A percentile compares a stretch with the other conserved stretches of the same genome.
Evolutionary conservation across 2,888 invertebrate species (phyloP).

Genomic region (Sphecodes monilicornis): DNA sequence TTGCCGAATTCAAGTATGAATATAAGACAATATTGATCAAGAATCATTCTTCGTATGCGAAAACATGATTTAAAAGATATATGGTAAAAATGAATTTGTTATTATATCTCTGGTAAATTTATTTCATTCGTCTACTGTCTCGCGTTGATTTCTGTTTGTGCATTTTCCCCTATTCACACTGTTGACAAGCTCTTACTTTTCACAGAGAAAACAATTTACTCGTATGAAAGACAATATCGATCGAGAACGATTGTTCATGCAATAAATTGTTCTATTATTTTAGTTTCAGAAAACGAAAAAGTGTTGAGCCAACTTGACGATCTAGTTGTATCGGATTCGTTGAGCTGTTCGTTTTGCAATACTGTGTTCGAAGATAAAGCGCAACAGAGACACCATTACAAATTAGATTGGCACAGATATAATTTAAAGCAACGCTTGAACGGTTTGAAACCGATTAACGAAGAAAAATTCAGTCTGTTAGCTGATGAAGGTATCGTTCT

Average conservation of each 20-base stretch:
- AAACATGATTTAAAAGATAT: not conserved
- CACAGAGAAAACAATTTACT: too few relatives aligned
- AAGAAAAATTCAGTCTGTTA: constrained; percentile 86
- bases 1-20: not conserved
- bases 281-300: constrained; percentile 74
- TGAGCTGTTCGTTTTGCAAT: constrained; percentile 86
- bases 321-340: constrained; percentile 83
- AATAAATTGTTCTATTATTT: not conserved
- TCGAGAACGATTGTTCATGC: not conserved
- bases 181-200: too few relatives aligned
- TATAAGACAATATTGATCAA: not conserved
- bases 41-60: not conserved
- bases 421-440: constrained; percentile 91
- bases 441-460: constrained; percentile 86
- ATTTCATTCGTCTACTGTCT: too few relatives aligned
- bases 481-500: constrained; percentile 79
- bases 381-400: constrained; percentile 91
- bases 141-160: too few relatives aligned
- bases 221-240: not conserved
- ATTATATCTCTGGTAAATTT: too few relatives aligned
- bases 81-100: not conserved
- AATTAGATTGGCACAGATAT: constrained; percentile 94
- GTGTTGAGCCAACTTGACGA: constrained; percentile 79
- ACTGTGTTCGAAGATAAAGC: constrained; percentile 86
- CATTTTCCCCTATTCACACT: too few relatives aligned